Base-by-base conservation (phyloP, 1,140 invertebrate genomes). In the Diploscapter pachys region DNA sequence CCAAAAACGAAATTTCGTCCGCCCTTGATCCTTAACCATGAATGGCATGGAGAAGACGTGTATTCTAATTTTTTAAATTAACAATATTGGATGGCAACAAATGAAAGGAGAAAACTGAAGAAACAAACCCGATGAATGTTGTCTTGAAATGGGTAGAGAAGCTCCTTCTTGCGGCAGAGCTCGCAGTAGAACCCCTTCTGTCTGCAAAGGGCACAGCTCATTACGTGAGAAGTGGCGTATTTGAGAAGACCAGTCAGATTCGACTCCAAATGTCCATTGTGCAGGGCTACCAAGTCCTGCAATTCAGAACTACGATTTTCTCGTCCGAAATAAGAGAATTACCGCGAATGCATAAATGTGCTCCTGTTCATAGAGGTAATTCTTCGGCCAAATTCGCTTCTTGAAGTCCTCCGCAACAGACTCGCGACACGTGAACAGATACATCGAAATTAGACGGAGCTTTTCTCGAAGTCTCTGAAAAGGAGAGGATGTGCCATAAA, bases 121-220 rank as follows among this genome's bases (percentile, higher is more conserved):
- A 9, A 9, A 74, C 81, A 48, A 5, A 87, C 87, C 82, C 85
- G 81, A 66, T 80, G 71, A 5, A 86, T 87, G 31, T 80, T 80
- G 8, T 86, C 83, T 2, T 88, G 83, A 81, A 88, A 88, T 6
- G 87, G 86, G 78, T 86, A 88, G 73, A 88, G 87, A 68, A 87
- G 85, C 62, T 86, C 81, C 6, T 80, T 72, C 50, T 80, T 81
- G 52, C 81, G 78, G 72, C 87, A 88, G 11, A 88, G 79, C 79
- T 88, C 87, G 81, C 87, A 88, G 51, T 86, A 82, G 75, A 87
- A 87, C 3, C 87, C 87, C 75, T 87, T 87, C 77, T 85, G 82
- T 59, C 82, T 80, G 78, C 87, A 87, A 5, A 87, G 78, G 4
- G 69, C 63, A 77, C 87, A 88, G 48, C 78, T 72, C 71, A 87